phyloP scores from a whole-genome alignment of 2,113 vertebrate genomes.

The Oriolus oriolus region DNA sequence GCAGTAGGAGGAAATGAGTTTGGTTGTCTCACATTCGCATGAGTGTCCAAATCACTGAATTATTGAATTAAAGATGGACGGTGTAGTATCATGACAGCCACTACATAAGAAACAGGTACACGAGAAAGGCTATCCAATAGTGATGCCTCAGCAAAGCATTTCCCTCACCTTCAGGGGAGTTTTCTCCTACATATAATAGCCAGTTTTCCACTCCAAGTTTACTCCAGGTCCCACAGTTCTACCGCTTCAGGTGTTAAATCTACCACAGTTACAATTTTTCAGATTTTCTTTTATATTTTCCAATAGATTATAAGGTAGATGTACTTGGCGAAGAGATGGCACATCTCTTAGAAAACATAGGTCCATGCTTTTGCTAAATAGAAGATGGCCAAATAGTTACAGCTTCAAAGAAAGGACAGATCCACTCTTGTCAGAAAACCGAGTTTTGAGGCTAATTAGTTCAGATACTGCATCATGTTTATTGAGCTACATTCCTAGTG shows the following conservation, averaged over 20 bases:
- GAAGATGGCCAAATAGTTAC: neutral
- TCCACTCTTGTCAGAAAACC: neutral
- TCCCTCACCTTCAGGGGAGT: neutral
- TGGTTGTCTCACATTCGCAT: rapidly evolving
- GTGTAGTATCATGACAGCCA: neutral
- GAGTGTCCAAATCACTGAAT: neutral
- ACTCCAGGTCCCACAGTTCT: neutral
- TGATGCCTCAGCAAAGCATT: neutral
- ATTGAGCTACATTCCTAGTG: neutral
- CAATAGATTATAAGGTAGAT: neutral
- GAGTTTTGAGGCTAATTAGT: neutral
- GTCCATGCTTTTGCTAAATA: neutral
- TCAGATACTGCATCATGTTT: neutral
- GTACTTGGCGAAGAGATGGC: neutral
- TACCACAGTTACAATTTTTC: neutral
- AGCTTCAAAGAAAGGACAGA: neutral
- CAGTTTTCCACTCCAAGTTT: neutral
- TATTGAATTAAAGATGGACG: neutral
- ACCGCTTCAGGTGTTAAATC: neutral
- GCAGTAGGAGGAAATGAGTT: neutral
- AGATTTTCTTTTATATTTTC: neutral
- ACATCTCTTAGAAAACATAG: neutral
- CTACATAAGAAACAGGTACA: neutral
- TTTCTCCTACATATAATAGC: neutral
- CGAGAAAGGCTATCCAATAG: neutral